Evolutionary conservation across 2,797 vertebrate genomes (phyloP), one percentile per base, ranked within the genome.

Genomic region (Menidia menidia): DNA sequence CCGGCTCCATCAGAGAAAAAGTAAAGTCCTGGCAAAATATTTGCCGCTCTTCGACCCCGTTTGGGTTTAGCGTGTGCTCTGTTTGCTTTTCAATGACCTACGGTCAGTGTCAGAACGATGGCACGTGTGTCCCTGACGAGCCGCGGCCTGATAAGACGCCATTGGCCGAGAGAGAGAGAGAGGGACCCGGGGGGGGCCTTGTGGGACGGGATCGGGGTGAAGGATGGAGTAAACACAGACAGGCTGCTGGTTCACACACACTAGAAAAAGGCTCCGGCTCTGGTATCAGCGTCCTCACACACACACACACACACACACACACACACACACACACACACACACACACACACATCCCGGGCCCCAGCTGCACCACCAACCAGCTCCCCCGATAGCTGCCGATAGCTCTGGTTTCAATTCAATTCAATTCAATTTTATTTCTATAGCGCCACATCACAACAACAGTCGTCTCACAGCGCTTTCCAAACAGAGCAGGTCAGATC

Each of bases 71-170:
- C 81, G 86, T 85, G 92, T 86, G 88, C 82, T 80, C 48, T 94
- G 92, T 95, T 94, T 94, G 92, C 87, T 77, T 88, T 90, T 88
- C 89, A 91, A 88, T 92, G 90, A 92, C 91, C 92, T 80, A 42
- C 85, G 90, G 88, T 90, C 90, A 90, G 88, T 89, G 89, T 90
- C 88, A 87, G 83, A 85, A 87, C 76, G 86, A 81, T 84, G 88
- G 90, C 92, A 93, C 91, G 89, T 89, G 93, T 92, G 92, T 92
- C 93, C 93, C 92, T 94, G 92, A 90, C 88, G 87, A 89, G 80
- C 72, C 44, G 84, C 73, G 80, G 81, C 71, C 87, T 91, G 93
- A 94, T 93, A 92, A 93, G 88, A 85, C 77, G 72, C 81, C 77
- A 57, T 75, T 62, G 67, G 58, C 80, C 59, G 79, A 87, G 81